A percentile compares a stretch with the other conserved stretches of the same genome.
These are phyloP conservation scores for Lithophane socia DNA, from an alignment of 2,888 invertebrate genomes.

Conservation along the genomic window DNA sequence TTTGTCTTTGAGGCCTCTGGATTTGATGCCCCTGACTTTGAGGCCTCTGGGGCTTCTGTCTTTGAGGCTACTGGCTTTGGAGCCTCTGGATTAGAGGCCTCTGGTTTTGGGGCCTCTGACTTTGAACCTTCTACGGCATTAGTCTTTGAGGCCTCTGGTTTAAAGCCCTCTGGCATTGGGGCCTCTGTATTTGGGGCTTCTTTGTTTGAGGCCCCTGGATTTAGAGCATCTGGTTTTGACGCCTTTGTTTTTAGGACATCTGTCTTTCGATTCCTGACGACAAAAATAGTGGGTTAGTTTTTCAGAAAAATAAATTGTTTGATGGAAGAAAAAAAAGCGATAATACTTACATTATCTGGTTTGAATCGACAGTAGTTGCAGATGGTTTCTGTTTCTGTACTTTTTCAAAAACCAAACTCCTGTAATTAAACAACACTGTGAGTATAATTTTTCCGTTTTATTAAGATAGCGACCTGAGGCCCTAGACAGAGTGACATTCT, in stretches of 20 bases:
- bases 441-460: too few species aligned
- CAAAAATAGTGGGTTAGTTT: neutral
- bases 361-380: neutral
- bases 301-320: neutral
- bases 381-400: neutral
- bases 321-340: neutral
- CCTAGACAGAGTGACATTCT: too few species aligned
- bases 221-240: neutral
- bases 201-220: neutral
- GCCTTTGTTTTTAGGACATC: neutral
- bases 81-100: neutral
- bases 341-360: slow-evolving; percentile 25
- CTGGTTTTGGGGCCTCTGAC: neutral
- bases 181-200: neutral
- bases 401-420: slow-evolving; percentile 36
- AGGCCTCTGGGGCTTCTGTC: too few species aligned
- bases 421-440: slow-evolving; percentile 13
- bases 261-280: slow-evolving; percentile 8
- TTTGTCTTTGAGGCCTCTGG: neutral
- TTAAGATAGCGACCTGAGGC: too few species aligned
- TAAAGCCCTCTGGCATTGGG: neutral
- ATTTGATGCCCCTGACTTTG: neutral
- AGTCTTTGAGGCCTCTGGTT: neutral
- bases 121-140: neutral
- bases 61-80: neutral